Evolutionary conservation across 1,140 invertebrate species (phyloP).

Genomic region (Heliothis virescens): DNA sequence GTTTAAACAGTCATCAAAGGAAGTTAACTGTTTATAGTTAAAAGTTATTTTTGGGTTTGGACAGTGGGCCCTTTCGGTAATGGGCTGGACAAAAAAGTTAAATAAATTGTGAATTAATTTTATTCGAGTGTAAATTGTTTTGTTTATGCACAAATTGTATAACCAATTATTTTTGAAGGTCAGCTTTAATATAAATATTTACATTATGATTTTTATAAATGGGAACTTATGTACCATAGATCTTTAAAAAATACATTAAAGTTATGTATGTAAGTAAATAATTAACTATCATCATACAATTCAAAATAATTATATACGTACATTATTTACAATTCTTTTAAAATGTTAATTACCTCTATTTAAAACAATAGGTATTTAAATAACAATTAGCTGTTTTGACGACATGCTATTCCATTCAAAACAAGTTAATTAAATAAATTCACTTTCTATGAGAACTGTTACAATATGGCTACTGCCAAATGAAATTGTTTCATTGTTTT

Average conservation of each 20-base stretch:
- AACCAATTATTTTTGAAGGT: no score
- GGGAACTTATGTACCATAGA: not conserved
- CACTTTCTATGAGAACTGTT: not conserved
- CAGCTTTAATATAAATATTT: no score
- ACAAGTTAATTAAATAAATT: not conserved
- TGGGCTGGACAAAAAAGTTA: not conserved
- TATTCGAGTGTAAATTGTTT: no score
- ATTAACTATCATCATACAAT: no score
- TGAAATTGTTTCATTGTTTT: not conserved
- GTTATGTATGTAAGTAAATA: no score
- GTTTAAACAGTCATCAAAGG: slow-evolving; percentile 23
- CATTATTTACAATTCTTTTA: not conserved
- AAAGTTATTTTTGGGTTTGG: slow-evolving; percentile 25
- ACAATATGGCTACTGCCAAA: not conserved
- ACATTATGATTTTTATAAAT: not conserved
- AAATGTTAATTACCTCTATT: not conserved
- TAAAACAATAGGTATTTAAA: not conserved
- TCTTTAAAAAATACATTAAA: not conserved
- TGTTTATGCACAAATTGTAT: no score
- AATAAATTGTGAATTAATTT: no score
- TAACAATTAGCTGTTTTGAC: not conserved
- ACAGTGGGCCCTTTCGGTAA: not conserved
- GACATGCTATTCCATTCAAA: not conserved
- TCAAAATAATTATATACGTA: no score
- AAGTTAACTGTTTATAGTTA: slow-evolving; percentile 19